These are phyloP conservation scores for Brachionus angularis DNA, from an alignment of 1,140 invertebrate species.

Conservation along the genomic window DNA sequence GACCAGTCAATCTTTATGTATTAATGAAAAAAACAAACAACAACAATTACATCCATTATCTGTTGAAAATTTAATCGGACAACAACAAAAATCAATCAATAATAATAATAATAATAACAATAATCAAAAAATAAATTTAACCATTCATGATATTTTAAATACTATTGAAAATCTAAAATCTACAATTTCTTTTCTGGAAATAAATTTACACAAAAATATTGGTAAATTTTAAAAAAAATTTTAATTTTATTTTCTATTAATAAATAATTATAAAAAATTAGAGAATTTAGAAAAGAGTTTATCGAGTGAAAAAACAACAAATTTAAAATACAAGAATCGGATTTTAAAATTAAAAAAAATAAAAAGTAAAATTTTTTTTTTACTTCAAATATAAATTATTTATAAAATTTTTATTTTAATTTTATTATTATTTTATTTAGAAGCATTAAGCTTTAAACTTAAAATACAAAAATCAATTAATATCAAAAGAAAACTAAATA, in stretches of 20 bases:
- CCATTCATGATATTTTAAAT: not conserved
- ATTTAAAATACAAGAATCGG: constrained; percentile 12
- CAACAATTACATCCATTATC: constrained; percentile 28
- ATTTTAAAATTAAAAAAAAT: constrained; percentile 19
- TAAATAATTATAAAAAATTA: not conserved
- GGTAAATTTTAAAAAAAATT: too few species aligned
- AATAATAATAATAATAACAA: not conserved
- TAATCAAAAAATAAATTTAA: not conserved
- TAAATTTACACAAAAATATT: constrained; percentile 4
- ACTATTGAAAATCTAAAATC: not conserved
- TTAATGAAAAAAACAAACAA: not conserved
- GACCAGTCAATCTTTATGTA: not conserved
- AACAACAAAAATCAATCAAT: not conserved
- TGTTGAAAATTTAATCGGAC: constrained; percentile 19
- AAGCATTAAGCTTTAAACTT: too few species aligned
- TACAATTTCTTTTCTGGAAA: not conserved
- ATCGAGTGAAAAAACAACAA: constrained; percentile 13
- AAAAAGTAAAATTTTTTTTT: not conserved
- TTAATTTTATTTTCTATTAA: constrained; percentile 3
- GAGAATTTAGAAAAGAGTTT: constrained; percentile 18
- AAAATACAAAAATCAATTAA: too few species aligned
- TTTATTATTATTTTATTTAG: too few species aligned
- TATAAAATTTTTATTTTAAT: not conserved
- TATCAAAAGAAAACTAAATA: not conserved
- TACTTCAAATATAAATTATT: not conserved